Percentiles rank a stretch among this genome's conserved stretches.
phyloP scores from a whole-genome alignment of 2,888 invertebrate genomes.

The Protula sp. region DNA sequence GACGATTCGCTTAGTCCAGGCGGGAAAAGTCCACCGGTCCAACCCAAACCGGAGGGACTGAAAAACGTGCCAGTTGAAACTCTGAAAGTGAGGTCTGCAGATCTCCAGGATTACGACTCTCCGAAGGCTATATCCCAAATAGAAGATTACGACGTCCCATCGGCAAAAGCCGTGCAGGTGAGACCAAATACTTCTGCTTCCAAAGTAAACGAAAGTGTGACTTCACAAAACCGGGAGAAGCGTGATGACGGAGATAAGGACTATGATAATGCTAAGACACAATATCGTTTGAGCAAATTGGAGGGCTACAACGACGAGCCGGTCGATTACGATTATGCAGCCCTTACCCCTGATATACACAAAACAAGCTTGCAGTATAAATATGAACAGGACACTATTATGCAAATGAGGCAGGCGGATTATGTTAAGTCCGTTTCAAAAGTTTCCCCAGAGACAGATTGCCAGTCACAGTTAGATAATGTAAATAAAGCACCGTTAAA shows the following conservation, averaged over 20 bases:
- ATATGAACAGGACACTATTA: not conserved
- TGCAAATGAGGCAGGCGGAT: no score
- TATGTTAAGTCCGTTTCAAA: no score
- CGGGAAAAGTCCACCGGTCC: not conserved
- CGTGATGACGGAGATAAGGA: constrained; percentile 17
- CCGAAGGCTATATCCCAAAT: not conserved
- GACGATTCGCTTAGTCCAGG: not conserved
- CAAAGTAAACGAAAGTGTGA: no score
- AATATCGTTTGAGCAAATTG: no score
- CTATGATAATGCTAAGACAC: constrained; percentile 48
- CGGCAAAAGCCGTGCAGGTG: not conserved
- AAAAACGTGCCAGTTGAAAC: not conserved
- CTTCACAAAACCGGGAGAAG: not conserved
- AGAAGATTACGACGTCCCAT: not conserved
- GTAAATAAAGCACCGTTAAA: no score
- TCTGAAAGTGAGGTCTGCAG: not conserved
- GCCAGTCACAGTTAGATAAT: no score
- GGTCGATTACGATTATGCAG: constrained; percentile 54
- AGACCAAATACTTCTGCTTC: not conserved
- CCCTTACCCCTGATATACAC: not conserved
- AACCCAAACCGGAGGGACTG: not conserved
- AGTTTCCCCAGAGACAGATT: not conserved
- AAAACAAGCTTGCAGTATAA: not conserved
- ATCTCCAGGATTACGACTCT: not conserved
- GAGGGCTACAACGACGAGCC: constrained; percentile 88